Percentiles rank a stretch among this genome's conserved stretches.
phyloP scores from a whole-genome alignment of 2,888 invertebrate genomes.

The Esperia sulphurella region DNA sequence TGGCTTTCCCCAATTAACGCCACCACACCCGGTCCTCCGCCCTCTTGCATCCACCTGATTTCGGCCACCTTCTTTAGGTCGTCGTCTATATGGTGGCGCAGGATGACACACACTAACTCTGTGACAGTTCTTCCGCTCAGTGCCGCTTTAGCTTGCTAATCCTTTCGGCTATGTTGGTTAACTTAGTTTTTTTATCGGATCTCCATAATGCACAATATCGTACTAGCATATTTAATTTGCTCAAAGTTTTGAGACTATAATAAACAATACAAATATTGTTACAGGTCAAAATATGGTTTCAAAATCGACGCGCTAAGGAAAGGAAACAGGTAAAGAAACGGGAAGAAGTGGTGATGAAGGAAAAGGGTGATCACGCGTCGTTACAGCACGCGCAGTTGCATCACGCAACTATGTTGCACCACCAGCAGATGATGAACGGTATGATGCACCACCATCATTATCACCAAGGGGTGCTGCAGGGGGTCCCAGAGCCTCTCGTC shows the following conservation, averaged over 20 bases:
- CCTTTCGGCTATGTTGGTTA: too few relatives aligned
- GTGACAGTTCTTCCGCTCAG: too few relatives aligned
- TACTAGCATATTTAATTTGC: neutral
- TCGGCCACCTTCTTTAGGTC: too few relatives aligned
- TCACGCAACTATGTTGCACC: slow-evolving; percentile 75
- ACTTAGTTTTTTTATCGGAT: too few relatives aligned
- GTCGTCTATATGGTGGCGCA: too few relatives aligned
- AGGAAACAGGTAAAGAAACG: slow-evolving; percentile 93
- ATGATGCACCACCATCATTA: slow-evolving; percentile 76
- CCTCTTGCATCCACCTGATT: too few relatives aligned
- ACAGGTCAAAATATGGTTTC: slow-evolving; percentile 90
- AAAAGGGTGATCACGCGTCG: slow-evolving; percentile 76
- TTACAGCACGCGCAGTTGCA: slow-evolving; percentile 74
- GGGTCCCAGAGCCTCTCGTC: slow-evolving; percentile 71
- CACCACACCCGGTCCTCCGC: too few relatives aligned
- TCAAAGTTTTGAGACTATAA: slow-evolving; percentile 18
- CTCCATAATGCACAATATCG: too few relatives aligned
- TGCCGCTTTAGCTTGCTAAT: too few relatives aligned
- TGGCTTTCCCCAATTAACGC: too few relatives aligned
- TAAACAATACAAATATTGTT: slow-evolving; percentile 25
- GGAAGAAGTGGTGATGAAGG: slow-evolving; percentile 83
- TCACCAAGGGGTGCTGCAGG: slow-evolving; percentile 72
- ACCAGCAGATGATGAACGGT: slow-evolving; percentile 76
- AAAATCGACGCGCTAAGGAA: slow-evolving; percentile 96
- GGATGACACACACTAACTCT: too few relatives aligned